Conservation (phyloP, 1,140 invertebrate genomes). For the Aphaenogaster ashmeadi region DNA sequence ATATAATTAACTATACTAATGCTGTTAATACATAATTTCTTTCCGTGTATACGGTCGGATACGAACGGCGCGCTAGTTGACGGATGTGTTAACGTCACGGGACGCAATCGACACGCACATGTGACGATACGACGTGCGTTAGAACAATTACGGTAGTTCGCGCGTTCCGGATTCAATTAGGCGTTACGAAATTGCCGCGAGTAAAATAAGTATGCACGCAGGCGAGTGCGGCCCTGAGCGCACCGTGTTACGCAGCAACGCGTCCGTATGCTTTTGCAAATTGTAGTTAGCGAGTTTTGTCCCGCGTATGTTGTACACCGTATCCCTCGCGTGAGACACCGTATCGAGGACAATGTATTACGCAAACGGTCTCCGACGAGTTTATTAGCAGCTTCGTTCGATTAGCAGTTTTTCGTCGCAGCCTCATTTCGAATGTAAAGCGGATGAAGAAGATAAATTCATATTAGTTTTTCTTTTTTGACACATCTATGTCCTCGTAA, state of each 20-base stretch:
- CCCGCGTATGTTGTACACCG: background rate
- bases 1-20: too few relatives aligned
- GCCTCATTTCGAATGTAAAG: background rate
- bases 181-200: conserved; percentile 38
- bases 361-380: conserved; percentile 17
- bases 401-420: background rate
- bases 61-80: background rate
- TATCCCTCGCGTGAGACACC: background rate
- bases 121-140: background rate
- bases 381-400: conserved; percentile 16
- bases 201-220: background rate
- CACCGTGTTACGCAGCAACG: conserved; percentile 52
- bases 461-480: background rate
- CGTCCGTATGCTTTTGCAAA: conserved; percentile 19
- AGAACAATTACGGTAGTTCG: conserved; percentile 45
- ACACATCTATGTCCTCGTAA: background rate
- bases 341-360: conserved; percentile 29
- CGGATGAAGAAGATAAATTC: background rate
- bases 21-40: too few relatives aligned
- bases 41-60: background rate
- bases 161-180: conserved; percentile 56
- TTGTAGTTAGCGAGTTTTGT: conserved; percentile 33
- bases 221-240: conserved; percentile 44
- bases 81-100: background rate
- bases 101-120: background rate